Evolutionary conservation across 2,888 invertebrate species (phyloP).

Genomic region (Chromoteleia sp.): DNA sequence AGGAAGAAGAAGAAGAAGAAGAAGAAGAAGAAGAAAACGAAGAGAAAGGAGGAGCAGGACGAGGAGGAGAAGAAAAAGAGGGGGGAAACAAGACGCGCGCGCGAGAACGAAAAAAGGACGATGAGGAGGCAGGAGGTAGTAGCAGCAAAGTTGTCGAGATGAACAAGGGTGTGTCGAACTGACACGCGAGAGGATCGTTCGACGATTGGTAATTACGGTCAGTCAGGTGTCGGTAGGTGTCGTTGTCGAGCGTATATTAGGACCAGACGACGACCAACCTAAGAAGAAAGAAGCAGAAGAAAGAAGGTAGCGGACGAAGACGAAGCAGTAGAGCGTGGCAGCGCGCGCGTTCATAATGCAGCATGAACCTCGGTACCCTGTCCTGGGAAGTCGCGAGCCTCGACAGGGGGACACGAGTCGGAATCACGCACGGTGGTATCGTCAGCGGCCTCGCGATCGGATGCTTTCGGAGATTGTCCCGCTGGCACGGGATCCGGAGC

Average conservation of each 20-base stretch:
- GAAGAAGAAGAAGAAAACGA: background rate
- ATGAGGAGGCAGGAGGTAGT: background rate
- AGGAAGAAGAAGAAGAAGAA: constrained; percentile 18
- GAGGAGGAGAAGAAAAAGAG: background rate
- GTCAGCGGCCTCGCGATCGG: constrained; percentile 71
- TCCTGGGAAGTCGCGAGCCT: constrained; percentile 83
- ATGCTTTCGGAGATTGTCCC: constrained; percentile 74
- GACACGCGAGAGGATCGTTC: constrained; percentile 5
- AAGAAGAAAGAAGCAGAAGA: constrained; percentile 34
- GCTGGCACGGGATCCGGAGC: constrained; percentile 63
- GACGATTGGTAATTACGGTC: constrained; percentile 2
- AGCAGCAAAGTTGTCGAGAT: background rate
- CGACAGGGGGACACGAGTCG: constrained; percentile 79
- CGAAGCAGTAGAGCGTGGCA: constrained; percentile 65
- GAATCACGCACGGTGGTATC: constrained; percentile 64
- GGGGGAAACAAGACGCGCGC: background rate
- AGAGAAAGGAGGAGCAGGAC: background rate
- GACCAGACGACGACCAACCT: constrained; percentile 34
- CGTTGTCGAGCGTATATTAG: constrained; percentile 27
- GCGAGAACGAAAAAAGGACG: constrained; percentile 1
- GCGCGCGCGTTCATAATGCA: constrained; percentile 82
- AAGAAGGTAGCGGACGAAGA: constrained; percentile 20
- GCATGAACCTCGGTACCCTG: constrained; percentile 83
- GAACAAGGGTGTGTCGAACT: constrained; percentile 63
- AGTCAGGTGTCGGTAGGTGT: constrained; percentile 26